phyloP scores from a whole-genome alignment of 2,113 vertebrate genomes.

The Lates calcarifer region DNA sequence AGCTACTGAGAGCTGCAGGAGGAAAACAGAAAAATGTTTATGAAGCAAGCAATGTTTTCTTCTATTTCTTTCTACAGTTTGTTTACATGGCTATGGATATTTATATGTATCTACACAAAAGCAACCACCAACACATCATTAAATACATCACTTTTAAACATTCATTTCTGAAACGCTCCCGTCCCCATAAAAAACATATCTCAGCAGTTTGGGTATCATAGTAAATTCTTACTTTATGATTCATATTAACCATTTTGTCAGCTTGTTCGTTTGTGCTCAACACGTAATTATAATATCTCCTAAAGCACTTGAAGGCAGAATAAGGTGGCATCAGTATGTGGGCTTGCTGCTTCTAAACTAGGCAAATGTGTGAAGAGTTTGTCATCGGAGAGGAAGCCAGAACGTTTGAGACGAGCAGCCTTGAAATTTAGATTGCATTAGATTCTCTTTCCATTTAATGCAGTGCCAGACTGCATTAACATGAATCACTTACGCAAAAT shows the following conservation, averaged over 20 bases:
- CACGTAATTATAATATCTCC: slow-evolving; percentile 34
- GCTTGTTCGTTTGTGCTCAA: slow-evolving; percentile 6
- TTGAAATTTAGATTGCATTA: slow-evolving; percentile 77
- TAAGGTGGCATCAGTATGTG: slow-evolving; percentile 56
- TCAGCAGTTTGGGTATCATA: slow-evolving; percentile 1
- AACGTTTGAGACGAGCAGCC: slow-evolving; percentile 61
- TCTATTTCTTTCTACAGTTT: background rate
- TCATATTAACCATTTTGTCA: background rate
- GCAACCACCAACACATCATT: background rate
- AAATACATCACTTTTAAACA: background rate
- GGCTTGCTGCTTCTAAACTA: slow-evolving; percentile 53
- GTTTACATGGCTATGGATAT: slow-evolving; percentile 2
- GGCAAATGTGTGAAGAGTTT: slow-evolving; percentile 61
- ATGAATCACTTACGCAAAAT: slow-evolving; percentile 74
- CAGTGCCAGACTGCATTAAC: slow-evolving; percentile 73
- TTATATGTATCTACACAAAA: background rate
- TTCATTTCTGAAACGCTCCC: background rate
- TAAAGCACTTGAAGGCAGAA: slow-evolving; percentile 29
- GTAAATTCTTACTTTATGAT: slow-evolving; percentile 3
- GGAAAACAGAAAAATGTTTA: background rate
- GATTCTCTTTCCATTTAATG: slow-evolving; percentile 72
- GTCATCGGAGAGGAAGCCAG: slow-evolving; percentile 48
- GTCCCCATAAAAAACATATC: background rate
- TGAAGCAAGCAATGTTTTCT: slow-evolving; percentile 8
- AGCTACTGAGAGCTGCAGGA: slow-evolving; percentile 29